A percentile compares a stretch with the other conserved stretches of the same genome.
These are phyloP conservation scores for Heterotis niloticus DNA, from an alignment of 2,113 vertebrate species.

Conservation along the genomic window DNA sequence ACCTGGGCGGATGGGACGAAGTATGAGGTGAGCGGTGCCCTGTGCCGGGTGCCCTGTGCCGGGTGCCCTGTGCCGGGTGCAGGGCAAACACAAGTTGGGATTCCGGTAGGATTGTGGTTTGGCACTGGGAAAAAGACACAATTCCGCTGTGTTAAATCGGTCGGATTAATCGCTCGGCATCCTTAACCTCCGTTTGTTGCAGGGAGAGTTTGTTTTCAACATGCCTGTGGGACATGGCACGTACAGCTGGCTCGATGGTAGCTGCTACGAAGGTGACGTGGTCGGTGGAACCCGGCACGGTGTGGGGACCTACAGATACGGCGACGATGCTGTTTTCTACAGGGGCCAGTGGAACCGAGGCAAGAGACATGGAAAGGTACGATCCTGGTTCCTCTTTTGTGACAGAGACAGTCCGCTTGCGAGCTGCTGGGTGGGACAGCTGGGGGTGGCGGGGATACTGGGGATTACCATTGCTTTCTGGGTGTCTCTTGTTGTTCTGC, in stretches of 20 bases:
- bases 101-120: no score
- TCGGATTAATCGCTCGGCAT: no score
- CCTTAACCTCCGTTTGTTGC: neutral
- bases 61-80: no score
- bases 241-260: slow-evolving; percentile 80
- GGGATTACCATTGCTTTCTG: no score
- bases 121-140: no score
- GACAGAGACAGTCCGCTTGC: no score
- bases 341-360: slow-evolving; percentile 77
- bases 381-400: neutral
- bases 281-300: slow-evolving; percentile 70
- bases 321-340: slow-evolving; percentile 59
- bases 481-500: no score
- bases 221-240: slow-evolving; percentile 63
- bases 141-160: no score
- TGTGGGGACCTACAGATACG: slow-evolving; percentile 68
- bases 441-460: no score
- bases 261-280: slow-evolving; percentile 75
- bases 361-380: slow-evolving; percentile 82
- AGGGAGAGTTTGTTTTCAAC: slow-evolving; percentile 83
- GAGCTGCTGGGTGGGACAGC: no score
- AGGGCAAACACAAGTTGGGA: no score
- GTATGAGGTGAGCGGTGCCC: slow-evolving; percentile 72
- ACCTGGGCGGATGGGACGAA: slow-evolving; percentile 71
- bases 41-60: neutral